These are phyloP conservation scores for Ptychadena robeensis DNA, from an alignment of 2,797 vertebrate species.

Conservation along the genomic window DNA sequence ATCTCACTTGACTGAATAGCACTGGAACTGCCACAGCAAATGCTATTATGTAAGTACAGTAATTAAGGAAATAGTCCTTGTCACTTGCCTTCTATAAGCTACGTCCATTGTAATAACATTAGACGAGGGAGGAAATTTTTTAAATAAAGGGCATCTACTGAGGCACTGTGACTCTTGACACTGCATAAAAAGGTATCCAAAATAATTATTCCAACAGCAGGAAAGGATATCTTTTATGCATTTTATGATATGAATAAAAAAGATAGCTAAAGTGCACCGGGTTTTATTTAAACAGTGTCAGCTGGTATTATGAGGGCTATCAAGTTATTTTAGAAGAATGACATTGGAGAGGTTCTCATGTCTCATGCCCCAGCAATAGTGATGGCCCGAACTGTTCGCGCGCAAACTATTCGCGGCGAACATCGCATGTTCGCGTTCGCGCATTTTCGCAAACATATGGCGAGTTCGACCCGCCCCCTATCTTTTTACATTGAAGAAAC, in stretches of 20 bases:
- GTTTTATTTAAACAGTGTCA: not conserved
- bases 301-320: not conserved
- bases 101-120: slow-evolving; percentile 73
- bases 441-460: too few species aligned
- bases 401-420: too few species aligned
- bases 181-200: slow-evolving; percentile 31
- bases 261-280: not conserved
- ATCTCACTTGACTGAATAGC: slow-evolving; percentile 77
- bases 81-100: slow-evolving; percentile 71
- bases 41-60: slow-evolving; percentile 75
- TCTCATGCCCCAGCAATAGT: too few species aligned
- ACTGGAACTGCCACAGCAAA: slow-evolving; percentile 73
- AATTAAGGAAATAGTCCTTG: slow-evolving; percentile 79
- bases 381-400: too few species aligned
- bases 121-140: slow-evolving; percentile 71
- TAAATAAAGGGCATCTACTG: slow-evolving; percentile 64
- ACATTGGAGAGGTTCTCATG: not conserved
- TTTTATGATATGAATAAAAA: slow-evolving; percentile 35
- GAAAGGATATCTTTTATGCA: slow-evolving; percentile 11
- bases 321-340: not conserved
- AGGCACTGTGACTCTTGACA: slow-evolving; percentile 57
- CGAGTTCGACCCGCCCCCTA: too few species aligned
- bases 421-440: too few species aligned
- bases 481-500: too few species aligned
- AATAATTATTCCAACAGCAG: slow-evolving; percentile 60